These are phyloP conservation scores for Pachycephus smyrnensis DNA, from an alignment of 2,888 invertebrate species.

Conservation along the genomic window DNA sequence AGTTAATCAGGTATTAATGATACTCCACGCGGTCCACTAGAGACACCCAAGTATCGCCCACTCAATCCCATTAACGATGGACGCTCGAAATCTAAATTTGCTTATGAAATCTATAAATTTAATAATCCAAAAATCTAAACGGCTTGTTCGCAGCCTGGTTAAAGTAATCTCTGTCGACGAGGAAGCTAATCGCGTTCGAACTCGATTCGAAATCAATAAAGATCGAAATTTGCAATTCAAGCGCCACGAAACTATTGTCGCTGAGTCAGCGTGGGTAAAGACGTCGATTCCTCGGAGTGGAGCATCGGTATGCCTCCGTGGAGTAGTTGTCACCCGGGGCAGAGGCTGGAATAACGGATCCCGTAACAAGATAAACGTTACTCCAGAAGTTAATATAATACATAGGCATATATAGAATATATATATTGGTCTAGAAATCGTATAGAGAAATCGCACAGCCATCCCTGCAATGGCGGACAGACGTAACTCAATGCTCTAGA, in stretches of 20 bases:
- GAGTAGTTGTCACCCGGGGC: not conserved
- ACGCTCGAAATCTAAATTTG: not conserved
- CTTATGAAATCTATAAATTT: not conserved
- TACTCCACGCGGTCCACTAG: not conserved
- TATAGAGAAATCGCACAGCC: not conserved
- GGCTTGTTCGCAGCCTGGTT: not conserved
- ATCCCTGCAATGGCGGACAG: not conserved
- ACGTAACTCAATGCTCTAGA: not conserved
- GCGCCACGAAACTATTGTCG: not conserved
- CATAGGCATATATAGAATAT: not conserved
- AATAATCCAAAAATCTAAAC: not conserved
- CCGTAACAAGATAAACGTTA: not conserved
- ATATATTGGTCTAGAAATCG: not conserved
- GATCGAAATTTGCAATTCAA: not conserved
- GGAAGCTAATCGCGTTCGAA: not conserved
- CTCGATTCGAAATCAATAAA: not conserved
- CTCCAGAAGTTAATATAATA: not conserved
- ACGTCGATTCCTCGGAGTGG: not conserved
- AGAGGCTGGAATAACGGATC: not conserved
- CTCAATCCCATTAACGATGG: not conserved
- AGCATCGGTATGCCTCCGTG: not conserved
- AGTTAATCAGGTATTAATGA: slow-evolving; percentile 30
- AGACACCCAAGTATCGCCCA: not conserved
- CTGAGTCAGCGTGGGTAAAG: not conserved
- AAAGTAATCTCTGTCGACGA: not conserved